phyloP scores from a whole-genome alignment of 2,888 invertebrate genomes.

The Aspidapion aeneum region DNA sequence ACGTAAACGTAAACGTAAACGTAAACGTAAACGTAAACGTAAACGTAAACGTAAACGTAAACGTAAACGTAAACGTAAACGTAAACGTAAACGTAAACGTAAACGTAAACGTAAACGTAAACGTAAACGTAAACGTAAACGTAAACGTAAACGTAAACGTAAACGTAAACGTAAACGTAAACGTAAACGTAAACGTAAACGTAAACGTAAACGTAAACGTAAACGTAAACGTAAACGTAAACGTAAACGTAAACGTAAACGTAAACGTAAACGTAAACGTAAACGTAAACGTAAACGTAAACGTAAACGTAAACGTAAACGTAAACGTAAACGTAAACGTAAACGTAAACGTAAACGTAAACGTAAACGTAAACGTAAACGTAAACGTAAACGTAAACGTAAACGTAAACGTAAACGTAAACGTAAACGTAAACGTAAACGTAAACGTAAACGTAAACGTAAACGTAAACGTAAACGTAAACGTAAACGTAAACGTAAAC shows the following conservation, averaged over 20 bases:
- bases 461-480: background rate
- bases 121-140: background rate
- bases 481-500: background rate
- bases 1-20: background rate
- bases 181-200: background rate
- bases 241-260: background rate
- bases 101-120: background rate
- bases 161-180: background rate
- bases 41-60: background rate
- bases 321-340: background rate
- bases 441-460: background rate
- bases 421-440: background rate
- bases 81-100: background rate
- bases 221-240: background rate
- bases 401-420: background rate
- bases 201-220: background rate
- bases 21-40: background rate
- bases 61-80: background rate
- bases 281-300: background rate
- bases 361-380: background rate
- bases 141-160: background rate
- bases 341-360: background rate
- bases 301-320: background rate
- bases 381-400: background rate
- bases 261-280: background rate